Percentiles rank a stretch among this genome's conserved stretches.
phyloP scores from a whole-genome alignment of 2,888 invertebrate species.

The Cremastinae sp. region DNA sequence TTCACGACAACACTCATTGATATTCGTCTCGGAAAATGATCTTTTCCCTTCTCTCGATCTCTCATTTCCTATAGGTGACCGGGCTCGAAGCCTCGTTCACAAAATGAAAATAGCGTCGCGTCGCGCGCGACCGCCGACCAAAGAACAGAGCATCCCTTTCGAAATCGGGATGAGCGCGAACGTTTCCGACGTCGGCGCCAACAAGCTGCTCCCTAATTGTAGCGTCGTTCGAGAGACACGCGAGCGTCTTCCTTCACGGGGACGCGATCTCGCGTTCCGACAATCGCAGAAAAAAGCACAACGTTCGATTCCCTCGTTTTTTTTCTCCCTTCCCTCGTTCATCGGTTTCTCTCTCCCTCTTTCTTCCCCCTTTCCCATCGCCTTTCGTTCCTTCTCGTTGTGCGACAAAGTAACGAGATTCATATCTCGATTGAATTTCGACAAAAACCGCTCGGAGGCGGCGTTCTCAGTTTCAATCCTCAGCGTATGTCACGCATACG shows the following conservation, averaged over 20 bases:
- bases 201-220: slow-evolving; percentile 73
- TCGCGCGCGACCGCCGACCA: slow-evolving; percentile 48
- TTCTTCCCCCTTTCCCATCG: background rate
- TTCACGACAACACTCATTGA: background rate
- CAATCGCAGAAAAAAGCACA: slow-evolving; percentile 73
- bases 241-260: slow-evolving; percentile 10
- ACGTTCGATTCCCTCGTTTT: slow-evolving; percentile 20
- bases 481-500: slow-evolving; percentile 79
- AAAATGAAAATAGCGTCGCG: slow-evolving; percentile 57
- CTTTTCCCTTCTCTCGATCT: background rate
- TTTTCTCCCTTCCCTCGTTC: slow-evolving; percentile 3
- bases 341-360: slow-evolving; percentile 1
- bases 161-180: slow-evolving; percentile 69
- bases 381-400: slow-evolving; percentile 54
- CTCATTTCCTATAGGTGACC: background rate
- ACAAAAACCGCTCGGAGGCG: slow-evolving; percentile 63
- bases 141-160: slow-evolving; percentile 61
- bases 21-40: background rate
- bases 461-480: slow-evolving; percentile 58
- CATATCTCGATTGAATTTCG: slow-evolving; percentile 77
- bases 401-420: slow-evolving; percentile 77
- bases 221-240: slow-evolving; percentile 35
- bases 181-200: slow-evolving; percentile 74
- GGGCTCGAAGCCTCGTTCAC: background rate
- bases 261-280: slow-evolving; percentile 52